Conservation (phyloP, 2,113 vertebrate genomes). For the Actinemys pallida region DNA sequence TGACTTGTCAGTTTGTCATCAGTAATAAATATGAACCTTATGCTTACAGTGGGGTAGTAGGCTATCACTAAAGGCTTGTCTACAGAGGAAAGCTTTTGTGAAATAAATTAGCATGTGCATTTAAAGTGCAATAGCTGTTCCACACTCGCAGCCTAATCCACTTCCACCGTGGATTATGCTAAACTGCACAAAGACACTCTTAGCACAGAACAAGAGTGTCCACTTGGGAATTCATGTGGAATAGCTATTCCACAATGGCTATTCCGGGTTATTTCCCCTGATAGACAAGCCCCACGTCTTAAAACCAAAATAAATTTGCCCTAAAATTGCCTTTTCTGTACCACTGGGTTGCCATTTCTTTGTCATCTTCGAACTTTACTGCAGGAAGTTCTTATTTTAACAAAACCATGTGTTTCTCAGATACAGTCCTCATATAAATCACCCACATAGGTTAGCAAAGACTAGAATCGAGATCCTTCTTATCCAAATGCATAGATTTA, state of each 20-base stretch:
- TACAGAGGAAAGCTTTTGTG: background rate
- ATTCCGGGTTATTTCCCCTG: background rate
- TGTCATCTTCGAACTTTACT: too few species aligned
- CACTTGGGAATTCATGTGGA: background rate
- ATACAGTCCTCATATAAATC: too few species aligned
- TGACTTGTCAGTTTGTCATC: background rate
- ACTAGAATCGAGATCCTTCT: too few species aligned
- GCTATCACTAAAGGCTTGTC: background rate
- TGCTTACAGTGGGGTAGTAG: too few species aligned
- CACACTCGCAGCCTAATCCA: background rate
- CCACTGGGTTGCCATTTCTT: too few species aligned
- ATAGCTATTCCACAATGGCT: background rate
- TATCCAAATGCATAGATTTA: too few species aligned
- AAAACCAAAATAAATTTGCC: background rate
- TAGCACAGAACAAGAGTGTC: background rate
- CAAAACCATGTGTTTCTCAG: too few species aligned
- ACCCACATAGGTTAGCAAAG: too few species aligned
- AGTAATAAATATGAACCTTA: too few species aligned
- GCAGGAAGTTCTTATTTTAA: too few species aligned
- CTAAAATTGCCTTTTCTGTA: background rate
- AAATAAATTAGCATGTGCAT: background rate
- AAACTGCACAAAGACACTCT: background rate
- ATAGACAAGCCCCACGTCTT: background rate
- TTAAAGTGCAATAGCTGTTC: background rate
- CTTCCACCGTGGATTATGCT: background rate